Conservation (phyloP, 2,888 invertebrate genomes). For the Mesorhabditis belari region DNA sequence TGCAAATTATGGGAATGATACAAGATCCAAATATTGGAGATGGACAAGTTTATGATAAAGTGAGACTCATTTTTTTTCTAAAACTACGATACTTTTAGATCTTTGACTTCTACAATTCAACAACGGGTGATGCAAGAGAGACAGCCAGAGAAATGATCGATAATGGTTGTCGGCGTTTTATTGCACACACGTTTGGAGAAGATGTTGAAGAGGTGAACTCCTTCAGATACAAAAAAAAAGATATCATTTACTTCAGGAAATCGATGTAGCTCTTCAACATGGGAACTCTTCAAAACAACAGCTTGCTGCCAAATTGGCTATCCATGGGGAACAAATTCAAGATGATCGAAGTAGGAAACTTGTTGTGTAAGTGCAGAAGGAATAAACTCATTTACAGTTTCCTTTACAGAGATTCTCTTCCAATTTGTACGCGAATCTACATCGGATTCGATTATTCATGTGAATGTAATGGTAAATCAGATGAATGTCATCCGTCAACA, state of each 20-base stretch:
- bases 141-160: conserved; percentile 29
- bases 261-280: neutral
- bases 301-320: neutral
- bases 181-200: conserved; percentile 32
- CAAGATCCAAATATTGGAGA: conserved; percentile 22
- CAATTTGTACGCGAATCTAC: conserved; percentile 32
- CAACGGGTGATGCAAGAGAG: conserved; percentile 23
- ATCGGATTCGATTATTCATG: conserved; percentile 23
- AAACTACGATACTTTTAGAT: conserved; percentile 7
- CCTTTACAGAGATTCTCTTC: conserved; percentile 21
- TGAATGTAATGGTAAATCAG: conserved; percentile 17
- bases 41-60: conserved; percentile 25
- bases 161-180: conserved; percentile 29
- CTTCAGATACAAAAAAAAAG: no score
- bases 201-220: conserved; percentile 24
- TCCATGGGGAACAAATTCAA: neutral
- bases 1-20: conserved; percentile 23
- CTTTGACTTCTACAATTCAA: conserved; percentile 23
- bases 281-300: neutral
- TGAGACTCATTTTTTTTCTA: neutral
- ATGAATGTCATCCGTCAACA: conserved; percentile 58
- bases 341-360: neutral
- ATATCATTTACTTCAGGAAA: neutral
- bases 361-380: no score
- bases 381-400: no score